Percentiles rank a stretch among this genome's conserved stretches.
These are phyloP conservation scores for Solenopsis fugax DNA, from an alignment of 1,140 invertebrate species.

Conservation along the genomic window DNA sequence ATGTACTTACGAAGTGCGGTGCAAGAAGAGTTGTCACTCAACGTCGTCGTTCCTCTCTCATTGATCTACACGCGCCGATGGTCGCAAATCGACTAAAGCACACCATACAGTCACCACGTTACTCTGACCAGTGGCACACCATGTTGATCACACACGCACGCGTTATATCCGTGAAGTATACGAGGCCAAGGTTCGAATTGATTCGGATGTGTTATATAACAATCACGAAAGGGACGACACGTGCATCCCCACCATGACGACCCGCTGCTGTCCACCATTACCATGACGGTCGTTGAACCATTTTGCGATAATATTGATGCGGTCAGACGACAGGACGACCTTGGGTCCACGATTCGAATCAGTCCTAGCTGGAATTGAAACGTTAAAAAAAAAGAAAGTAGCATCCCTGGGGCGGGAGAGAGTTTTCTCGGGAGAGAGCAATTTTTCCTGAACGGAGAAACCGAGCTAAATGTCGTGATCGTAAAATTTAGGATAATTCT, in stretches of 20 bases:
- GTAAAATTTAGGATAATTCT: background rate
- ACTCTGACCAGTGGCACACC: background rate
- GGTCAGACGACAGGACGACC: background rate
- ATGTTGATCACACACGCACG: slow-evolving; percentile 37
- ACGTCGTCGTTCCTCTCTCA: no score
- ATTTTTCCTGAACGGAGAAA: background rate
- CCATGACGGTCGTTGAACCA: background rate
- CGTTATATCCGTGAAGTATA: slow-evolving; percentile 29
- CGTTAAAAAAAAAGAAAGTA: background rate
- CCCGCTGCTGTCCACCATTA: background rate
- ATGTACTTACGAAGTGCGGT: no score
- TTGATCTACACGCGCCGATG: no score
- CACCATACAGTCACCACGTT: slow-evolving; percentile 14
- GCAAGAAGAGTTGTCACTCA: no score
- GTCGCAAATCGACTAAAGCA: no score
- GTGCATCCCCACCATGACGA: slow-evolving; percentile 32
- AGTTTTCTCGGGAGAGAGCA: background rate
- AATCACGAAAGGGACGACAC: slow-evolving; percentile 56
- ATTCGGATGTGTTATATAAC: slow-evolving; percentile 41
- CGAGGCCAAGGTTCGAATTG: slow-evolving; percentile 35
- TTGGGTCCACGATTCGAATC: background rate
- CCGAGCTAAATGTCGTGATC: background rate
- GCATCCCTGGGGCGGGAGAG: background rate
- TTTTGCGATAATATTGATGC: slow-evolving; percentile 4
- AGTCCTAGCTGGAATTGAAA: background rate